A percentile compares a stretch with the other conserved stretches of the same genome.
Conservation (phyloP, 2,113 vertebrate genomes). For the Petromus typicus region DNA sequence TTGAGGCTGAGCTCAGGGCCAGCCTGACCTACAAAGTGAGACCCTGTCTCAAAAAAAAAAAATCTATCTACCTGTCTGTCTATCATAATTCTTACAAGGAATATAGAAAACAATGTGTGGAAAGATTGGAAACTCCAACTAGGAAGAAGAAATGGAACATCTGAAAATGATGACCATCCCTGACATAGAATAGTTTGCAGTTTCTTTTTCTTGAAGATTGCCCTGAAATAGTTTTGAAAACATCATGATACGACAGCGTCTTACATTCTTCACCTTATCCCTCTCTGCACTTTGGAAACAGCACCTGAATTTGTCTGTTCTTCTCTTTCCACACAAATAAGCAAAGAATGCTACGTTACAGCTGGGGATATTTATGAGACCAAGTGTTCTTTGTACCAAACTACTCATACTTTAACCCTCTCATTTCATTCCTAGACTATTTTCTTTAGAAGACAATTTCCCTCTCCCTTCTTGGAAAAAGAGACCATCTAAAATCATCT, state of each 20-base stretch:
- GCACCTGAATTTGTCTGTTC: background rate
- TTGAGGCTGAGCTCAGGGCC: too few relatives aligned
- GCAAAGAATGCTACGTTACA: background rate
- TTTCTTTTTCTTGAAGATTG: background rate
- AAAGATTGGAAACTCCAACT: background rate
- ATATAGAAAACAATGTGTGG: background rate
- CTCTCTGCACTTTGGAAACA: background rate
- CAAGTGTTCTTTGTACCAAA: background rate
- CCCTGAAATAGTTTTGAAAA: background rate
- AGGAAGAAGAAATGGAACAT: background rate
- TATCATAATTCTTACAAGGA: background rate
- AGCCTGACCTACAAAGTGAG: too few relatives aligned
- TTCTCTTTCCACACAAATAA: background rate
- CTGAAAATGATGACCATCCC: background rate
- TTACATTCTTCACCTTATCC: background rate
- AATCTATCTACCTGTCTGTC: too few relatives aligned
- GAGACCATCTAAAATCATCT: background rate
- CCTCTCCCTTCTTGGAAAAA: background rate
- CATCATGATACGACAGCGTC: background rate
- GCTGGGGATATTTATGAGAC: background rate
- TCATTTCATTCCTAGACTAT: background rate
- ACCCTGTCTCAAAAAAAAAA: too few relatives aligned
- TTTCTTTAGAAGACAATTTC: background rate
- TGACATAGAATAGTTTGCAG: background rate
- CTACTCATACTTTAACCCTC: background rate